These are phyloP conservation scores for Platerodrilus igneus DNA, from an alignment of 2,888 invertebrate species.

Conservation along the genomic window DNA sequence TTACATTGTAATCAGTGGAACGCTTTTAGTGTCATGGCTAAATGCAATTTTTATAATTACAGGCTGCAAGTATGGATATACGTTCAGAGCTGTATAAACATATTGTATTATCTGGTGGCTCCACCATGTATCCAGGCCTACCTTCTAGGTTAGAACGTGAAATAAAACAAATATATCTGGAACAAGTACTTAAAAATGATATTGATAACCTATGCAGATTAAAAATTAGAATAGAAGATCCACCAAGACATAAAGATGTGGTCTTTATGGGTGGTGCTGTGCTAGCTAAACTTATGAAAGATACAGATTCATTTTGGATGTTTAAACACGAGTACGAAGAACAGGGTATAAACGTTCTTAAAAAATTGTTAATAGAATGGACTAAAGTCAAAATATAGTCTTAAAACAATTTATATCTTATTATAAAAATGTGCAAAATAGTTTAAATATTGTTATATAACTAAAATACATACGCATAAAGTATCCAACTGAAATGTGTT, in stretches of 20 bases:
- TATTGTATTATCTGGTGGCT: constrained; percentile 96
- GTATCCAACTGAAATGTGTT: too few relatives aligned
- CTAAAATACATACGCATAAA: too few relatives aligned
- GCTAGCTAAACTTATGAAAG: constrained; percentile 96
- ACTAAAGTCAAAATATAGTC: constrained; percentile 33
- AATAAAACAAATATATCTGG: constrained; percentile 96
- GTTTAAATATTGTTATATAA: too few relatives aligned
- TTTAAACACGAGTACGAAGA: constrained; percentile 91
- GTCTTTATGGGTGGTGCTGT: constrained; percentile 99
- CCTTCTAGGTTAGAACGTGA: constrained; percentile 95
- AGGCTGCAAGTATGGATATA: constrained; percentile 92
- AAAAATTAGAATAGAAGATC: constrained; percentile 98
- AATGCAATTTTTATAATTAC: constrained; percentile 18
- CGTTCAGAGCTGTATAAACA: constrained; percentile 97
- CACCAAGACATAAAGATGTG: constrained; percentile 98
- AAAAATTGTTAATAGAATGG: constrained; percentile 58
- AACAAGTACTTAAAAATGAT: constrained; percentile 92
- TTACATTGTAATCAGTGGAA: too few relatives aligned
- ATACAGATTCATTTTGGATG: constrained; percentile 95
- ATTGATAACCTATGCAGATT: constrained; percentile 94
- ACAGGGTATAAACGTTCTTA: constrained; percentile 69
- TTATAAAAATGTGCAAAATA: constrained; percentile 13
- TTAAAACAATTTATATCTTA: constrained; percentile 5
- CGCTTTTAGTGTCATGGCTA: too few relatives aligned
- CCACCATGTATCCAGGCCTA: constrained; percentile 99